phyloP scores from a whole-genome alignment of 92 coral and sea anemone species.

The Palythoa heliodiscus region DNA sequence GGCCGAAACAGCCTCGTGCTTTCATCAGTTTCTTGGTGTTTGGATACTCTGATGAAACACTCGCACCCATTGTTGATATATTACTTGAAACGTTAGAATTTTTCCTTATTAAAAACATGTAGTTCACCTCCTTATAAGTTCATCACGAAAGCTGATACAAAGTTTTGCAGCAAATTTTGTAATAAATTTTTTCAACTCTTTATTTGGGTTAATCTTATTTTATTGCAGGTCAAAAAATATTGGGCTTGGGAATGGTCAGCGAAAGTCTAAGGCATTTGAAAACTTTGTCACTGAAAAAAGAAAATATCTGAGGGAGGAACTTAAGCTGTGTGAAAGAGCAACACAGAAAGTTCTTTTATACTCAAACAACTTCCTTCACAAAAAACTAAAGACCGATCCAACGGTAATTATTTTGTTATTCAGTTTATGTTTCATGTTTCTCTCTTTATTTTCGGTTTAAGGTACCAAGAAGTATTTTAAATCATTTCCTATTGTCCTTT shows the following conservation, averaged over 20 bases:
- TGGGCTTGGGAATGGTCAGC: slow-evolving; percentile 98
- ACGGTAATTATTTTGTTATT: slow-evolving; percentile 50
- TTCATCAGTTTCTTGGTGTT: too few species aligned
- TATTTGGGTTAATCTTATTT: background rate
- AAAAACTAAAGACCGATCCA: slow-evolving; percentile 96
- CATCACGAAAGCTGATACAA: too few species aligned
- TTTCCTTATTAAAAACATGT: too few species aligned
- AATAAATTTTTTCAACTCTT: background rate
- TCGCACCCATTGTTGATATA: too few species aligned
- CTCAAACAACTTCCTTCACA: slow-evolving; percentile 96
- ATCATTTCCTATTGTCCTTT: background rate
- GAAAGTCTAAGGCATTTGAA: slow-evolving; percentile 91
- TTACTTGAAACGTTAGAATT: too few species aligned
- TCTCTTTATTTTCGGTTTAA: background rate
- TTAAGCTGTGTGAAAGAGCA: slow-evolving; percentile 90
- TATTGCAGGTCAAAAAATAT: slow-evolving; percentile 77
- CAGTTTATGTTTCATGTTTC: background rate
- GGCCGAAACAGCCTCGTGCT: too few species aligned
- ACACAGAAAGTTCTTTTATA: slow-evolving; percentile 88
- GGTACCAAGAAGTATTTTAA: background rate
- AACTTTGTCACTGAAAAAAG: slow-evolving; percentile 81
- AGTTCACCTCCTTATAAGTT: too few species aligned
- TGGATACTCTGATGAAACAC: too few species aligned
- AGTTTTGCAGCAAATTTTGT: background rate
- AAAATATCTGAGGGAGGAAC: slow-evolving; percentile 69